These are phyloP conservation scores for Paraescarpia echinospica DNA, from an alignment of 1,140 invertebrate species.

Conservation along the genomic window DNA sequence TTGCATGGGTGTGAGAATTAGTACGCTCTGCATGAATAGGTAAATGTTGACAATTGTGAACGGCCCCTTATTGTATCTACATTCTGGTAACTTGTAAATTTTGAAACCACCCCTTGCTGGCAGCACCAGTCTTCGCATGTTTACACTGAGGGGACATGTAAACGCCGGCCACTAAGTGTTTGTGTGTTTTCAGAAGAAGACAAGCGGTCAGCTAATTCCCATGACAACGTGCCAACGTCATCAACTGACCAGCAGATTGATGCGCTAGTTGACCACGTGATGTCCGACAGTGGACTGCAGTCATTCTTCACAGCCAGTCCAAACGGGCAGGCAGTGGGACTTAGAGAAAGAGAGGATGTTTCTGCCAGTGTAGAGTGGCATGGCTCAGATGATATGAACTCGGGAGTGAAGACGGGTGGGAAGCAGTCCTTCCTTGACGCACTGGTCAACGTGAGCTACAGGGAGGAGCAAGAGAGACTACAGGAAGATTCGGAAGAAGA, in stretches of 20 bases:
- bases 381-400: neutral
- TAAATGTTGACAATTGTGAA: too few relatives aligned
- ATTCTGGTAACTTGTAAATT: too few relatives aligned
- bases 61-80: too few relatives aligned
- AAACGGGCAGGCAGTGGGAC: neutral
- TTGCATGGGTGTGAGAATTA: too few relatives aligned
- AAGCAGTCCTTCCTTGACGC: neutral
- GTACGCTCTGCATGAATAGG: too few relatives aligned
- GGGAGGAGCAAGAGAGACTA: neutral
- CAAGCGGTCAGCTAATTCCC: neutral
- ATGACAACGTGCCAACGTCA: neutral
- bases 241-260: neutral
- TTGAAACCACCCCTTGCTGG: neutral
- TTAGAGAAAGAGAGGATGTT: neutral
- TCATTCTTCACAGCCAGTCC: neutral
- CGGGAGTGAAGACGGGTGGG: neutral
- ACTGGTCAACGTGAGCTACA: neutral
- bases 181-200: neutral
- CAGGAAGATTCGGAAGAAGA: neutral
- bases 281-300: neutral
- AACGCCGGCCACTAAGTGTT: neutral
- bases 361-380: neutral
- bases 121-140: neutral
- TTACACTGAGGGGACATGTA: neutral
- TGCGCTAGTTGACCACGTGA: neutral